Conservation (phyloP, 2,113 vertebrate genomes). For the Oreotrochilus melanogaster region DNA sequence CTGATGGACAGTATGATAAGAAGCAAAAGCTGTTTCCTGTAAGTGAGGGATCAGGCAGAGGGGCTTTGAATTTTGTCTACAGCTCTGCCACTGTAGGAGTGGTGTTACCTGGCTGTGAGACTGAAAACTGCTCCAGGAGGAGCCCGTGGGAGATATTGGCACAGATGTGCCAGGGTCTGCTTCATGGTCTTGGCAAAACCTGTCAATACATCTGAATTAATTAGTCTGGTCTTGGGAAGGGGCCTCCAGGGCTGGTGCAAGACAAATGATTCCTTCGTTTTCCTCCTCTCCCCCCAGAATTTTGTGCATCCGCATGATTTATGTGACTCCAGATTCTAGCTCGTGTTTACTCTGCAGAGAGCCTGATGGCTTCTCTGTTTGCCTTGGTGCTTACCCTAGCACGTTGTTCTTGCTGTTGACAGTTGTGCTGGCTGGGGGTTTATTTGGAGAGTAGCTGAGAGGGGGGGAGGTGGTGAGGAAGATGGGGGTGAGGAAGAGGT, state of each 20-base stretch:
- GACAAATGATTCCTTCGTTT: constrained; percentile 5
- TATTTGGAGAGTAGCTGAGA: background rate
- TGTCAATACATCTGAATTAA: background rate
- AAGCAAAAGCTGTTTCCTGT: background rate
- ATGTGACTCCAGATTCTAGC: constrained; percentile 20
- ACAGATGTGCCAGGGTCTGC: rapidly evolving
- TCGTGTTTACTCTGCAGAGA: background rate
- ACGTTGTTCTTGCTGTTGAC: constrained; percentile 24
- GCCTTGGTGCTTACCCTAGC: background rate
- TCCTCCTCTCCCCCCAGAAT: background rate
- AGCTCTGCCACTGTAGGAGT: background rate
- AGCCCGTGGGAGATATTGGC: background rate
- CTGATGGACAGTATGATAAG: background rate
- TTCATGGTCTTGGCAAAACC: background rate
- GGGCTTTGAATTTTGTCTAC: background rate
- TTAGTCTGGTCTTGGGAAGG: background rate
- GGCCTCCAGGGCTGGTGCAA: background rate
- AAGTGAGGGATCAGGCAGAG: background rate
- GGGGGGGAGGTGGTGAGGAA: background rate
- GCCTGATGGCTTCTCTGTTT: constrained; percentile 31
- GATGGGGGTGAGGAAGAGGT: background rate
- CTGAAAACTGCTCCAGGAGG: background rate
- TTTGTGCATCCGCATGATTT: background rate
- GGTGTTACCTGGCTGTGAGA: background rate
- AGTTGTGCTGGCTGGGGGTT: background rate